Base-by-base conservation (phyloP, 37 sponge, comb jelly and placozoan species). In the Diacarnus erythraeanus region DNA sequence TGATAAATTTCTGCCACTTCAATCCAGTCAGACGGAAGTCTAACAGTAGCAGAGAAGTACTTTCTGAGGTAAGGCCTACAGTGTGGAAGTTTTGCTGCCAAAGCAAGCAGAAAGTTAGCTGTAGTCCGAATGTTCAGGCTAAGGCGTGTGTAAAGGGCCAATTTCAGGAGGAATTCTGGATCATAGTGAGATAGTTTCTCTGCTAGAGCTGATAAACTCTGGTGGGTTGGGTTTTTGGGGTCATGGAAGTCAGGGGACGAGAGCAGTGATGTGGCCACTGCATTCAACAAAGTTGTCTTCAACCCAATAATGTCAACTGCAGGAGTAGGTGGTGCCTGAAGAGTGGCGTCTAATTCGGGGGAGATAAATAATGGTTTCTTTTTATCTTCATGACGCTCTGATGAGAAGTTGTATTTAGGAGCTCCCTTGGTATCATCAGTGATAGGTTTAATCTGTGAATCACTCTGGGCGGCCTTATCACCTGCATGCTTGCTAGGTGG, bases 1-100 rank as follows among this genome's bases (percentile, higher is more conserved):
- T 89, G 90, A 69, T 99, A 99, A n/a, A 99, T 76, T 63, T 99
- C 99, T 15, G 99, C 97, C 69, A 99, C 95, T 73, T 99, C 99
- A 39, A 99, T 96, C 99, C 99, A 99, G 77, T 99, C 99, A 18
- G 99, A 99, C 1, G 99, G 99, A 21, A 99, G 97, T 0, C 86
- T 78, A 27, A 99, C 82, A 30, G 79, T 57, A 1, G 88, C 68
- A 27, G 77, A 68, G 84, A 71, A 96, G 77, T 99, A 99, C 79
- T 96, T 96, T 92, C 83, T 91, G 36, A 99, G 77, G 80, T 86
- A 91, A 8, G 94, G 94, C 30, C 99, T 69, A 73, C 97, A 99
- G 77, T 40, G 40, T 37, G 85, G 92, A 0, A 84, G 43, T 69
- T 88, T 91, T 21, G 97, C 72, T 0, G 97, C 92, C n/a, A 99